These are phyloP conservation scores for Cephalopholis sonnerati DNA, from an alignment of 2,113 vertebrate species.

Conservation along the genomic window DNA sequence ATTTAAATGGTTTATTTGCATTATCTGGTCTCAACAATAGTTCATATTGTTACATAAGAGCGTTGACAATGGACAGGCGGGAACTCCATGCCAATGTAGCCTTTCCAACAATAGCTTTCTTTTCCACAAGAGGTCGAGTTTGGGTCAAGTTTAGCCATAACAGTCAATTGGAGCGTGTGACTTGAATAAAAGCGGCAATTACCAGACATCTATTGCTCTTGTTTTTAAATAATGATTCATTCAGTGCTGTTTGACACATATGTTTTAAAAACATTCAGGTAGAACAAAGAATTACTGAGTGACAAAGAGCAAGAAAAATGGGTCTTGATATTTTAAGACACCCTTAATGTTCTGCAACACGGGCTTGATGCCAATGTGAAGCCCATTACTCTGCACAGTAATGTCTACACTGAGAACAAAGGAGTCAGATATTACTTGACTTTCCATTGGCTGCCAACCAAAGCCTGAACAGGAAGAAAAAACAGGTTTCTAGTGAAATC, in stretches of 20 bases:
- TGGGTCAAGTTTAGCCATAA: neutral
- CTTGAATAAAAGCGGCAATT: neutral
- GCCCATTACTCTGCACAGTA: neutral
- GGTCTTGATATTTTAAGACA: neutral
- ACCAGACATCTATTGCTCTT: constrained; percentile 9
- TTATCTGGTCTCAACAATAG: neutral
- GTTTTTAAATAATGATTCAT: constrained; percentile 15
- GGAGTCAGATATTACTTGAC: neutral
- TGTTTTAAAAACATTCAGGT: neutral
- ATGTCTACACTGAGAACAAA: neutral
- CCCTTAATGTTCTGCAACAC: neutral
- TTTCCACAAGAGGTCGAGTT: neutral
- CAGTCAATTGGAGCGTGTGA: neutral
- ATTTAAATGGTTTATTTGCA: constrained; percentile 5
- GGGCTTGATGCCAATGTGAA: neutral
- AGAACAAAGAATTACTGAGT: neutral
- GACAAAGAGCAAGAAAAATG: neutral
- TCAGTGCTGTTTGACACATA: neutral
- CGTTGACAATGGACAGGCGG: neutral
- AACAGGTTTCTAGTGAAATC: neutral
- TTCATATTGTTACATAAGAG: neutral
- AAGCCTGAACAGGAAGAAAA: constrained; percentile 4
- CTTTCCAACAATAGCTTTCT: neutral
- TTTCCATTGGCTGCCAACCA: constrained; percentile 11
- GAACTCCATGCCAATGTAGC: neutral